phyloP scores from a whole-genome alignment of 2,888 invertebrate genomes.

The Glaucopsyche alexis region DNA sequence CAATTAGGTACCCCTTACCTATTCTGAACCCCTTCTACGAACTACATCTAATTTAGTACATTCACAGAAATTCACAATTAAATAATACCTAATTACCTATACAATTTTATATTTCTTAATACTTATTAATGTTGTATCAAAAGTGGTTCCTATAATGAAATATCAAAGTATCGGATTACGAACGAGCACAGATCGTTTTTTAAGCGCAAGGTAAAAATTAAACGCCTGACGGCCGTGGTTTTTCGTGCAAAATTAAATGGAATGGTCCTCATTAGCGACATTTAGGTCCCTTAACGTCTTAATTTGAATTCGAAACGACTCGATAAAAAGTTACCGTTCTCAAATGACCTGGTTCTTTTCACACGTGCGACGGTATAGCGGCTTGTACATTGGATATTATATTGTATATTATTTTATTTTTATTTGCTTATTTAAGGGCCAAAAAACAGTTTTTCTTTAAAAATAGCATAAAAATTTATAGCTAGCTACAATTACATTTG shows the following conservation, averaged over 20 bases:
- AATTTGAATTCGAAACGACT: constrained; percentile 59
- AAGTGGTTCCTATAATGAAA: background rate
- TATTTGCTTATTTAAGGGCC: too few relatives aligned
- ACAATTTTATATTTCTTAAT: too few relatives aligned
- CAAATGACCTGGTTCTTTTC: constrained; percentile 33
- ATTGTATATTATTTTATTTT: too few relatives aligned
- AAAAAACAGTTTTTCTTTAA: too few relatives aligned
- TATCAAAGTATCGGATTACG: constrained; percentile 15
- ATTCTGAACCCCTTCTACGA: too few relatives aligned
- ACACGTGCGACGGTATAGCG: background rate
- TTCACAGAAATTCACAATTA: too few relatives aligned
- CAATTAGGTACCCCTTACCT: too few relatives aligned
- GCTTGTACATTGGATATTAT: too few relatives aligned
- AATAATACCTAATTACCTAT: too few relatives aligned
- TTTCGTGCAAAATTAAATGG: constrained; percentile 60
- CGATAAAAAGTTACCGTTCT: constrained; percentile 46
- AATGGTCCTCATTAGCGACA: constrained; percentile 62
- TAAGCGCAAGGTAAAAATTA: constrained; percentile 41
- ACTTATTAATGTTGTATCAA: background rate
- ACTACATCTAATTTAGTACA: too few relatives aligned
- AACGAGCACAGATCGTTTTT: constrained; percentile 30
- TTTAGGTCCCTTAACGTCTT: constrained; percentile 64
- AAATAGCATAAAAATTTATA: too few relatives aligned
- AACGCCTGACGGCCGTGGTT: constrained; percentile 49
- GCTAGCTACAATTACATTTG: too few relatives aligned